Evolutionary conservation across 2,113 vertebrate genomes (phyloP), one percentile per base, ranked within the genome.

Genomic region (Tragelaphus buxtoni): DNA sequence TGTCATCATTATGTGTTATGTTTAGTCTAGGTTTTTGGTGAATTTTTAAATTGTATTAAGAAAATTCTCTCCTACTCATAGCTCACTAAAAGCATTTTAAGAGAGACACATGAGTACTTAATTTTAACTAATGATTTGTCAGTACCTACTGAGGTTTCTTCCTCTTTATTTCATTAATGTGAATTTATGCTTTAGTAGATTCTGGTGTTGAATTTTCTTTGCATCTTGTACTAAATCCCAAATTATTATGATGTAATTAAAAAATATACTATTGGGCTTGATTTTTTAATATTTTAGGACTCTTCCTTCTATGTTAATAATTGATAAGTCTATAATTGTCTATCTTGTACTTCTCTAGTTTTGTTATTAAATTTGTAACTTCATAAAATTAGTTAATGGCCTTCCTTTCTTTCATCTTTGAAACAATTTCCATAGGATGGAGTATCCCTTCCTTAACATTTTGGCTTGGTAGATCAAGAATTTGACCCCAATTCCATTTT

Each of bases 251-350:
- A 85, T 61, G 18, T 92, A 95, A 79, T 79, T 94, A 18, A 5
- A 91, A 84, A 42, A 39, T 79, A 72, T 47, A 10, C 18, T 63
- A 84, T 58, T 72, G 26, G 7, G 53, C 72, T 94, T 82, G 47
- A 94, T 39, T 91, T 97, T 22, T 60, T 97, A 79, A 74, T 89
- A 47, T 74, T 90, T 83, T 90, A 74, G 45, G 58, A 86, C 45
- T 83, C 49, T 94, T 51, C 9, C 42, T 45, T 90, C n/a, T 58
- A 53, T 83, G 30, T 72, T 90, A 79, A 53, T 32, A 77, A 80
- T 85, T 91, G 9, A 47, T 20, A 87, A 53, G 10, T 60, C 60
- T 88, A 20, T 90, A 61, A 83, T 77, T 82, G 4, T 63, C 12
- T 83, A 53, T 94, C n/a, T 86, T 63, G 3, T 83, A 72, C n/a